Evolutionary conservation across 2,888 invertebrate genomes (phyloP), one percentile per base, ranked within the genome.

Genomic region (Microctonus brassicae): DNA sequence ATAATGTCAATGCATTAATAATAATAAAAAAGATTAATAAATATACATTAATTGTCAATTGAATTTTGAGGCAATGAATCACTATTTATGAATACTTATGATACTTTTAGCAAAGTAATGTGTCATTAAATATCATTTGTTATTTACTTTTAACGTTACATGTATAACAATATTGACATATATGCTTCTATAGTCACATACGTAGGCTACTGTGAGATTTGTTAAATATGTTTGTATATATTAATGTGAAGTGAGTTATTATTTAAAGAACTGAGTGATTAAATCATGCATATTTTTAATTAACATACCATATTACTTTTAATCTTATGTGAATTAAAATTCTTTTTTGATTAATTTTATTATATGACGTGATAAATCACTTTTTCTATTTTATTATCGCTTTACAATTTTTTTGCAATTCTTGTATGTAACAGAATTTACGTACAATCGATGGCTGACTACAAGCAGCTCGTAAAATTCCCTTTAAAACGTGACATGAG

Each of bases 361-460:
- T 33, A 20, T 65, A 47, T 65, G 39, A 53, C 52, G 13, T 20
- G 34, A 52, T 20, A 64, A 64, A 47, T 47, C 52, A 63, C 29
- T 34, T 22, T 29, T 11, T 39, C 58, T 9, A n/a, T 42, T 24
- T n/a, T n/a, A 22, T 57, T 33, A 24, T 47, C 6, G 20, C n/a
- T 11, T 74, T 69, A 47, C 47, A 47, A 47, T n/a, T 47, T 47
- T 70, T 74, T 70, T 60, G 60, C 64, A 73, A 73, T 63, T 57
- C 53, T 71, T 63, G 66, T 69, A 74, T 63, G 66, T 69, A 74
- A 55, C 72, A 72, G 69, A 74, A 70, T 75, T 75, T 73, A n/a
- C 73, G 73, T 75, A 79, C 79, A 82, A 84, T 84, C 83, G 80
- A 84, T 84, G 83, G 77, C 81, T 83, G 84, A 84, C n/a, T n/a